Evolutionary conservation across 2,113 vertebrate species (phyloP).

Genomic region (Hystrix brachyura): DNA sequence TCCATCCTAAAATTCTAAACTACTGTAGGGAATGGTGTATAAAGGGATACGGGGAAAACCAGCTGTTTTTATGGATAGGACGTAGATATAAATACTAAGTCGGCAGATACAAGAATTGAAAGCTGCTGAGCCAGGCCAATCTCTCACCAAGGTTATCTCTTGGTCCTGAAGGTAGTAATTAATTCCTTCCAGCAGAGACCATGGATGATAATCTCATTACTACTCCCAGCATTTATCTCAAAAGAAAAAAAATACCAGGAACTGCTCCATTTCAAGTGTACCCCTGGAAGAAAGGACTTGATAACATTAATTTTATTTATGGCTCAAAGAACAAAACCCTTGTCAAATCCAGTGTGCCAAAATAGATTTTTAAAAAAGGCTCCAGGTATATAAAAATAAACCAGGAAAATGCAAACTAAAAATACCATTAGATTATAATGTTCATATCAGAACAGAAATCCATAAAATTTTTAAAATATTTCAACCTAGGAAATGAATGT

Average conservation of each 20-base stretch:
- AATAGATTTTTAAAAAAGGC: neutral
- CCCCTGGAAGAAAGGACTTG: neutral
- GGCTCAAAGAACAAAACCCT: neutral
- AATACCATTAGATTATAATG: neutral
- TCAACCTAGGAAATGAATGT: neutral
- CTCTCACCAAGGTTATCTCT: neutral
- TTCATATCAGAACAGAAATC: neutral
- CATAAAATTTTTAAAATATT: neutral
- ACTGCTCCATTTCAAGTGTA: neutral
- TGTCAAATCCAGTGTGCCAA: neutral
- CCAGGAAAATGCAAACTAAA: neutral
- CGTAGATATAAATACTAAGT: neutral
- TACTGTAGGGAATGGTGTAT: neutral
- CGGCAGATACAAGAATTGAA: neutral
- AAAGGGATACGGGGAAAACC: neutral
- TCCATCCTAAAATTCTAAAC: neutral
- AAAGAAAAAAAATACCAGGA: neutral
- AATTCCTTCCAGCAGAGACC: neutral
- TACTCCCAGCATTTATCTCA: neutral
- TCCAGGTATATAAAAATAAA: constrained; percentile 28
- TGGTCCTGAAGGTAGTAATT: neutral
- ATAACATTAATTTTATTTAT: neutral
- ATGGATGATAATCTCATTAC: neutral
- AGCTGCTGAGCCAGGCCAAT: neutral
- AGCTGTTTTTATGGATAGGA: neutral